phyloP scores from a whole-genome alignment of 2,797 vertebrate genomes.

The Ambastaia sidthimunki region DNA sequence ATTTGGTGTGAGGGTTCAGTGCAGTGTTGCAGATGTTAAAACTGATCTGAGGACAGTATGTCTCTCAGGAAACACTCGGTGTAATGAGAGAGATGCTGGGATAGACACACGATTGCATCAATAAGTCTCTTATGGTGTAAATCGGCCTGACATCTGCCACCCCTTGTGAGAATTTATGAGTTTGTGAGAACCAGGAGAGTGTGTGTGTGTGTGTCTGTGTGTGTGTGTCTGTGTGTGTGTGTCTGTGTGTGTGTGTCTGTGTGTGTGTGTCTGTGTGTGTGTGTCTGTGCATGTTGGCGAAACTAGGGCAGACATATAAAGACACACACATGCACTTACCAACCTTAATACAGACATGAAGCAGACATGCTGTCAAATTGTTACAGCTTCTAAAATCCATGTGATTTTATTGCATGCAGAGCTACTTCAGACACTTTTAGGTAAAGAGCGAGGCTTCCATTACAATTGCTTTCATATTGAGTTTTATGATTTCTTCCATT shows the following conservation, averaged over 20 bases:
- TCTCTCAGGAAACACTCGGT: constrained; percentile 68
- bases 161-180: constrained; percentile 44
- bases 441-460: background rate
- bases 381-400: background rate
- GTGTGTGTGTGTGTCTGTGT: constrained; percentile 30
- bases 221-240: no score
- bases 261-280: constrained; percentile 29
- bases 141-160: constrained; percentile 68
- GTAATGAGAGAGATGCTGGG: constrained; percentile 67
- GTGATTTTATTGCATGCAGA: background rate
- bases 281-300: constrained; percentile 50
- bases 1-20: constrained; percentile 39
- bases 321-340: background rate
- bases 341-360: constrained; percentile 27
- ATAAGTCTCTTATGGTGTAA: constrained; percentile 69
- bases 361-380: constrained; percentile 15
- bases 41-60: constrained; percentile 45
- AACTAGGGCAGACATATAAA: constrained; percentile 37
- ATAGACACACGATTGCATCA: constrained; percentile 54
- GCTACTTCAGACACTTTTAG: background rate
- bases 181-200: constrained; percentile 21
- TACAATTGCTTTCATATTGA: no score
- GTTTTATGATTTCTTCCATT: no score
- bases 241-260: constrained; percentile 46
- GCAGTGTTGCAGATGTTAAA: constrained; percentile 3